Evolutionary conservation across 2,113 vertebrate genomes (phyloP).

Genomic region (Callocephalon fimbriatum): DNA sequence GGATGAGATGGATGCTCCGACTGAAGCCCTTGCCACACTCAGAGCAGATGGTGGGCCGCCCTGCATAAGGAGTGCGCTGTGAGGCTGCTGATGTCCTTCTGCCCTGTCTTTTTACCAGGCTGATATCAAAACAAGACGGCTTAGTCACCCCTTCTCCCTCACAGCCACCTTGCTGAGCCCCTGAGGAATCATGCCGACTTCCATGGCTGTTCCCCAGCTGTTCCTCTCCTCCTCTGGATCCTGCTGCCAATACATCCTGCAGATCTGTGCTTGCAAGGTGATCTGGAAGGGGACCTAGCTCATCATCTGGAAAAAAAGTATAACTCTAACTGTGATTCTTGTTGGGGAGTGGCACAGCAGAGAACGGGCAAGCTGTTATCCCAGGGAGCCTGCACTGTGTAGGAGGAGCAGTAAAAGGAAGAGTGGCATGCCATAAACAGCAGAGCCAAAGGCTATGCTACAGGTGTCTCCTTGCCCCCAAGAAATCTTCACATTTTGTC

Average conservation of each 20-base stretch:
- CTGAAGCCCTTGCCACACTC: slow-evolving; percentile 45
- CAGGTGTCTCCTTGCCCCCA: neutral
- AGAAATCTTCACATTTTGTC: neutral
- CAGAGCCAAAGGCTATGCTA: neutral
- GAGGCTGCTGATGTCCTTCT: neutral
- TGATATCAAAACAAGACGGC: neutral
- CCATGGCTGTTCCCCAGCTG: neutral
- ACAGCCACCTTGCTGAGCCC: neutral
- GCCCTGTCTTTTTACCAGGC: neutral
- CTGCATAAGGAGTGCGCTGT: neutral
- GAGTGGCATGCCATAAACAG: neutral
- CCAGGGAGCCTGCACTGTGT: neutral
- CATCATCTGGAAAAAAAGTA: neutral
- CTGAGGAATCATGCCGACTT: neutral
- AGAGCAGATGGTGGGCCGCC: neutral
- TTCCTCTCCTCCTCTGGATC: neutral
- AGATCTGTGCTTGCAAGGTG: neutral
- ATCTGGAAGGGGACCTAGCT: neutral
- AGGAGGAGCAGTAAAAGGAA: neutral
- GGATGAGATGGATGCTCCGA: slow-evolving; percentile 18
- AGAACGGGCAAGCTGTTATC: neutral
- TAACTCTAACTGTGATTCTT: neutral
- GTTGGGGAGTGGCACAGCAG: neutral
- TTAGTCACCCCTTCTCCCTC: neutral
- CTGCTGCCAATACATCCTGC: neutral